A percentile compares a stretch with the other conserved stretches of the same genome.
Evolutionary conservation across 2,113 vertebrate genomes (phyloP).

Genomic region (Glaucidium brasilianum): DNA sequence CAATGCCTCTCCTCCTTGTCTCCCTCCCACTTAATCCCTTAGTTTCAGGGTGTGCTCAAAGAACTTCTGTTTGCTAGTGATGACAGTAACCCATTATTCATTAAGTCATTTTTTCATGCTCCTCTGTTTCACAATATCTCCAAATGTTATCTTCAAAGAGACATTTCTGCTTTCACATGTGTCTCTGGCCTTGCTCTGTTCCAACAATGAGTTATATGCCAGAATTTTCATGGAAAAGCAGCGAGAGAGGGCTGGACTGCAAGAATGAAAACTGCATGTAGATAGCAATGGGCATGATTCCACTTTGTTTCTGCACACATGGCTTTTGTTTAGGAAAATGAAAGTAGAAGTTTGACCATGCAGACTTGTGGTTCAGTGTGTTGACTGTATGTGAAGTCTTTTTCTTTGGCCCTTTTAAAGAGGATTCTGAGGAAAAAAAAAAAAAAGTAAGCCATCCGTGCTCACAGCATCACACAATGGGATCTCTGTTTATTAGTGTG

Average conservation of each 20-base stretch:
- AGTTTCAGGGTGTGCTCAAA: neutral
- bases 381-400: neutral
- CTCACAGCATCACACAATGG: neutral
- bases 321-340: neutral
- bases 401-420: neutral
- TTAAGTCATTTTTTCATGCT: neutral
- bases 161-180: neutral
- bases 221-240: neutral
- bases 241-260: neutral
- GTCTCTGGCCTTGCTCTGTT: neutral
- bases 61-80: neutral
- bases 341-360: neutral
- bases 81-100: neutral
- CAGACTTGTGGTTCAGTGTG: neutral
- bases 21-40: neutral
- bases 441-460: neutral
- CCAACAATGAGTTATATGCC: neutral
- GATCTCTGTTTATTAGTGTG: neutral
- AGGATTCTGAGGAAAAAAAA: neutral
- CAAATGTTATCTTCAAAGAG: neutral
- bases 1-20: neutral
- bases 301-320: neutral
- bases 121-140: neutral
- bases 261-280: neutral
- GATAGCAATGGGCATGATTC: neutral